These are phyloP conservation scores for Drosophila dives DNA, from an alignment of 2,888 invertebrate species.

Conservation along the genomic window DNA sequence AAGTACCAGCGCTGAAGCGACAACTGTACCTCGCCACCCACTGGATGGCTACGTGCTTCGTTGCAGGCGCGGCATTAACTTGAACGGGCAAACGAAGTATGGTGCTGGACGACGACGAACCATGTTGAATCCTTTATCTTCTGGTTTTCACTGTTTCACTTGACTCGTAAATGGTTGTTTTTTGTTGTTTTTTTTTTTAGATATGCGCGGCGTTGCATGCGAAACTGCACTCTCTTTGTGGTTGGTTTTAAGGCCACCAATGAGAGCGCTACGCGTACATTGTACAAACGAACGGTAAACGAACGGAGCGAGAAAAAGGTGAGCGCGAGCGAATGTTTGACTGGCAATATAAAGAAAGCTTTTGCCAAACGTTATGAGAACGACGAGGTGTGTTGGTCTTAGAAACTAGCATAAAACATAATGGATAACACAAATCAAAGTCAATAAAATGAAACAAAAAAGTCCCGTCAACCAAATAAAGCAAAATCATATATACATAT, in stretches of 20 bases:
- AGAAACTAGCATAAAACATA: constrained; percentile 63
- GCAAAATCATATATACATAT: constrained; percentile 74
- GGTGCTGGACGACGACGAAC: neutral
- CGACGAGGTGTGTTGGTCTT: constrained; percentile 42
- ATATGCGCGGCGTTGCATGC: constrained; percentile 19
- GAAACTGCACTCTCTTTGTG: constrained; percentile 17
- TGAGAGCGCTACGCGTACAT: constrained; percentile 10
- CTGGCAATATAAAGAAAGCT: constrained; percentile 31
- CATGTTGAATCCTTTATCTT: constrained; percentile 2
- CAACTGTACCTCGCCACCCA: constrained; percentile 59
- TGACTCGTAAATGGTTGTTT: constrained; percentile 22
- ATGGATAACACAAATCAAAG: constrained; percentile 65
- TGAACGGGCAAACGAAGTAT: constrained; percentile 13
- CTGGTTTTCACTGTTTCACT: constrained; percentile 40
- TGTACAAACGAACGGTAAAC: constrained; percentile 18
- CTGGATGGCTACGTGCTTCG: constrained; percentile 59
- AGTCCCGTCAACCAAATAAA: constrained; percentile 85
- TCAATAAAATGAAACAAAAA: constrained; percentile 74
- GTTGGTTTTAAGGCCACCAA: constrained; percentile 12
- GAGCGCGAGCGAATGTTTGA: constrained; percentile 15
- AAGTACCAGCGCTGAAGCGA: constrained; percentile 57
- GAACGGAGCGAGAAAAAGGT: constrained; percentile 15
- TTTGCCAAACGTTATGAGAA: constrained; percentile 22
- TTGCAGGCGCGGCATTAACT: constrained; percentile 51
- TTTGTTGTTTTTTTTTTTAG: neutral